These are phyloP conservation scores for Zaprionus capensis DNA, from an alignment of 1,140 invertebrate genomes.

Conservation along the genomic window DNA sequence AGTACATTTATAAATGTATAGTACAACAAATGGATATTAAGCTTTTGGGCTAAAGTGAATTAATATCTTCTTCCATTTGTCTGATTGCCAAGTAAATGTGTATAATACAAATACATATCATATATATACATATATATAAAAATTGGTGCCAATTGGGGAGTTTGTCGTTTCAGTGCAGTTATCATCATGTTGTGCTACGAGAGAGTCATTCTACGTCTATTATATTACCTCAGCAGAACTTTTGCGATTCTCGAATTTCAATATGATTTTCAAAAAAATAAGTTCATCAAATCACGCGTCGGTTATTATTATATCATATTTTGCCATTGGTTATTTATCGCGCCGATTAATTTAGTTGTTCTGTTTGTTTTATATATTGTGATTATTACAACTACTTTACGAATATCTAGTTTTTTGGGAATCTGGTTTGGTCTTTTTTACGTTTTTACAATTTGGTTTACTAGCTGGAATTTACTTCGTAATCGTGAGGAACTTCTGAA, in stretches of 20 bases:
- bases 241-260: not conserved
- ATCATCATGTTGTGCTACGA: not conserved
- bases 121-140: too few species aligned
- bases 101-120: too few species aligned
- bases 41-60: too few species aligned
- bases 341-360: not conserved
- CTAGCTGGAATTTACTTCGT: not conserved
- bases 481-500: not conserved
- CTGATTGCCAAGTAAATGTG: too few species aligned
- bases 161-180: not conserved
- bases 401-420: not conserved
- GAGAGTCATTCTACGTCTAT: not conserved
- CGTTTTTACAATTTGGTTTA: not conserved
- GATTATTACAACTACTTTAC: rapidly evolving
- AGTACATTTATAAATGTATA: too few species aligned
- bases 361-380: rapidly evolving
- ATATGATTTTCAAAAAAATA: not conserved
- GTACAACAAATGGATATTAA: too few species aligned
- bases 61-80: too few species aligned
- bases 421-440: not conserved
- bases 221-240: not conserved
- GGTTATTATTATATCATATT: not conserved
- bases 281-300: not conserved
- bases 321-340: not conserved
- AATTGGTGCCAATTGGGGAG: too few species aligned